A percentile compares a stretch with the other conserved stretches of the same genome.
phyloP scores from a whole-genome alignment of 2,113 vertebrate genomes.

The Athene cunicularia region DNA sequence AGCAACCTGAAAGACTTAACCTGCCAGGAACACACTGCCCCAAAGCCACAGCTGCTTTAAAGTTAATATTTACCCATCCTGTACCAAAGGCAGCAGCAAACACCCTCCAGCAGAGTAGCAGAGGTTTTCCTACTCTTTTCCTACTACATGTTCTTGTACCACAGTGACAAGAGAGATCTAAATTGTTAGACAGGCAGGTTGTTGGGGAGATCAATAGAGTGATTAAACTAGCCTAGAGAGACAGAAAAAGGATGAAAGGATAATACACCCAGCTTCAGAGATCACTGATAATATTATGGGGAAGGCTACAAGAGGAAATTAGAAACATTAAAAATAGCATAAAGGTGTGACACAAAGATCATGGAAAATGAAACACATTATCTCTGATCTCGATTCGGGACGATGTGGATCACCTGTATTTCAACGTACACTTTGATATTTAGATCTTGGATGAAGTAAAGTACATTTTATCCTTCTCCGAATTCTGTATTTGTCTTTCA shows the following conservation, averaged over 20 bases:
- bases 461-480: neutral
- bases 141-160: neutral
- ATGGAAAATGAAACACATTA: constrained; percentile 54
- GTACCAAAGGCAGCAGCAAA: neutral
- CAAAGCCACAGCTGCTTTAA: neutral
- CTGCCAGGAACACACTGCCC: neutral
- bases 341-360: constrained; percentile 30
- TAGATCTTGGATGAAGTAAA: neutral
- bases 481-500: neutral
- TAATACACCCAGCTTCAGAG: neutral
- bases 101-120: neutral
- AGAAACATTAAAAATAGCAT: constrained; percentile 44
- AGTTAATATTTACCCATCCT: constrained; percentile 6
- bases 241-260: neutral
- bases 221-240: neutral
- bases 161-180: neutral
- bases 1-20: neutral
- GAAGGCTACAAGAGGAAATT: constrained; percentile 36
- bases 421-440: neutral
- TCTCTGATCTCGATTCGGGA: neutral
- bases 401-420: neutral
- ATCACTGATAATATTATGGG: neutral
- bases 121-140: neutral
- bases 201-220: neutral
- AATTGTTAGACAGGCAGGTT: neutral